Conservation (phyloP, 2,113 vertebrate species). For the Raja brachyura region DNA sequence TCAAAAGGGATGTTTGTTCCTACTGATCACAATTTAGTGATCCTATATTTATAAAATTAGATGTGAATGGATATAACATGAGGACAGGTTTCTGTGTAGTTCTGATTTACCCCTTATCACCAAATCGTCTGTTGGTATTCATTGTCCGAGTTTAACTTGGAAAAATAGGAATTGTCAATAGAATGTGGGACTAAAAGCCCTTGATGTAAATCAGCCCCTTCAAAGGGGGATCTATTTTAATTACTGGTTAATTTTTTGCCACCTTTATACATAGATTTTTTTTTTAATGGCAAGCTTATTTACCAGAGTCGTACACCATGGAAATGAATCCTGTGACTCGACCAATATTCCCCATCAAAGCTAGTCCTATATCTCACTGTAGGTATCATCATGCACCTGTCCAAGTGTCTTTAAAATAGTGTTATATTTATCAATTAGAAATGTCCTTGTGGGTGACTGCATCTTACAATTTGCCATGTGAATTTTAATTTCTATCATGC, state of each 20-base stretch:
- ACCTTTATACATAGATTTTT: too few species aligned
- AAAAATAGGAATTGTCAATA: background rate
- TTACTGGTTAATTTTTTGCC: background rate
- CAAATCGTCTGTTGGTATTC: background rate
- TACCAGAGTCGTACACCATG: too few species aligned
- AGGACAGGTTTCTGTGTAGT: background rate
- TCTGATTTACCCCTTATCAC: background rate
- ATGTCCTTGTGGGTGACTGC: background rate
- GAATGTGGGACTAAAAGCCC: background rate
- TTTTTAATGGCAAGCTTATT: too few species aligned
- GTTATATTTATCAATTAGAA: background rate
- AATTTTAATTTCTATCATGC: background rate
- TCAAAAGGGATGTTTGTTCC: background rate
- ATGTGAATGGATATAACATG: background rate
- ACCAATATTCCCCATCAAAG: too few species aligned
- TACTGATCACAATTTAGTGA: background rate
- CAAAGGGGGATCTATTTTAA: background rate
- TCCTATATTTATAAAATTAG: background rate
- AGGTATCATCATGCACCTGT: too few species aligned
- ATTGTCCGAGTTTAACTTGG: background rate
- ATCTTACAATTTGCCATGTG: background rate
- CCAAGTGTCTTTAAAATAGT: too few species aligned
- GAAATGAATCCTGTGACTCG: too few species aligned
- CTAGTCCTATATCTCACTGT: too few species aligned
- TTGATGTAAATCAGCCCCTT: background rate